Evolutionary conservation across 2,113 vertebrate genomes (phyloP).

Genomic region (Gracilinanus agilis): DNA sequence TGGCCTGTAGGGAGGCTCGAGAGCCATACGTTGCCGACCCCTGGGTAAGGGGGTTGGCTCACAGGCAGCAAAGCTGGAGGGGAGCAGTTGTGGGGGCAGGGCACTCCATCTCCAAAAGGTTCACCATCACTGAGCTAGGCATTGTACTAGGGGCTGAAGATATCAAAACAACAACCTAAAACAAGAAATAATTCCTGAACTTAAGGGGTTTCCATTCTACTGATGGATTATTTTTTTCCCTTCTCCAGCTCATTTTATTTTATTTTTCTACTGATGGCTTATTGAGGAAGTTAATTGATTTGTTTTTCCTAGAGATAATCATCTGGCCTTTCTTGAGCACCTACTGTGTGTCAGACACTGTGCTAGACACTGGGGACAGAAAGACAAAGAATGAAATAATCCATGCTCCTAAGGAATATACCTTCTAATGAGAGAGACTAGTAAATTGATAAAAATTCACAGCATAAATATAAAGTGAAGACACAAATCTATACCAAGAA

Average conservation of each 20-base stretch:
- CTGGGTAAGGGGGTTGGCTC: too few relatives aligned
- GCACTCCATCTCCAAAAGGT: too few relatives aligned
- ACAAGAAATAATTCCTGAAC: slow-evolving; percentile 8
- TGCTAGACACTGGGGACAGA: background rate
- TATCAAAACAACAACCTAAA: background rate
- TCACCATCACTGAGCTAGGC: too few relatives aligned
- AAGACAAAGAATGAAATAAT: background rate
- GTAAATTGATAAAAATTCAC: background rate
- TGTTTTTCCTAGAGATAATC: slow-evolving; percentile 19
- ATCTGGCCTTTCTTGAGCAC: background rate
- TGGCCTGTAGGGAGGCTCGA: too few relatives aligned
- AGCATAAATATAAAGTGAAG: background rate
- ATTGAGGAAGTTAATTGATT: slow-evolving; percentile 1
- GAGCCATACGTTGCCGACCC: too few relatives aligned
- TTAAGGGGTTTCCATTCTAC: slow-evolving; percentile 2
- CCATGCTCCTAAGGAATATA: background rate
- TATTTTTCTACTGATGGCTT: slow-evolving; percentile 8
- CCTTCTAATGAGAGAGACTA: background rate
- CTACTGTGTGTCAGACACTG: background rate
- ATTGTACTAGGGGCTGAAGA: background rate
- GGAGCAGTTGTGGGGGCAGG: too few relatives aligned
- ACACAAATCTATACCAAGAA: background rate
- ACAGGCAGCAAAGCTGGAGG: too few relatives aligned
- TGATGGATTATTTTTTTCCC: too few relatives aligned
- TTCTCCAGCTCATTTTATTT: too few relatives aligned